phyloP scores from a whole-genome alignment of 2,797 vertebrate species.

The Pipistrellus pipistrellus region DNA sequence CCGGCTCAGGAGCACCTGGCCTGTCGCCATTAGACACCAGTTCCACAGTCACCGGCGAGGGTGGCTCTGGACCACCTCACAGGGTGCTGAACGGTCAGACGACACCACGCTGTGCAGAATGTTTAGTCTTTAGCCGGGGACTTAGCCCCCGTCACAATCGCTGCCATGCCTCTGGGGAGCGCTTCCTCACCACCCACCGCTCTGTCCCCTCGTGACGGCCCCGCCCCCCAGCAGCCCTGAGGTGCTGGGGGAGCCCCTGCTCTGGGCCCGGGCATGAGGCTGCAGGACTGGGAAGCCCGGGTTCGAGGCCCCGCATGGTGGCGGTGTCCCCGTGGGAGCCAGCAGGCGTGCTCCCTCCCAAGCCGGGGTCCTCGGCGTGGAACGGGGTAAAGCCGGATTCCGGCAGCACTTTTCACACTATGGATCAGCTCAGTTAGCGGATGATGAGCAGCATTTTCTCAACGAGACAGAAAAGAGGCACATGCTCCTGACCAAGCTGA shows the following conservation, averaged over 20 bases:
- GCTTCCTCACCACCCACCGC: not conserved
- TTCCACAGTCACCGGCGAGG: not conserved
- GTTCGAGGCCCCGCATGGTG: accelerated
- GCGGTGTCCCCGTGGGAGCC: accelerated
- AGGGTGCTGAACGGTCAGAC: accelerated
- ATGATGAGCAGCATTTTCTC: not conserved
- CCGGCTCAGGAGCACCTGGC: no score
- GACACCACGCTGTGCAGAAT: not conserved
- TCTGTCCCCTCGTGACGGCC: not conserved
- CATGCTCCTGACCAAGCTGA: no score
- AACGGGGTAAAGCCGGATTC: not conserved
- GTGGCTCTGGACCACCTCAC: not conserved
- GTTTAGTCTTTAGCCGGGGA: not conserved
- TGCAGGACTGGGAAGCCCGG: not conserved
- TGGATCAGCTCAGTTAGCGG: not conserved
- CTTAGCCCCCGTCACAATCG: accelerated
- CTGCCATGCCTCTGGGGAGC: not conserved
- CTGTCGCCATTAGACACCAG: not conserved
- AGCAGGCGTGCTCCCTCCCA: not conserved
- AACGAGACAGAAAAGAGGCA: not conserved
- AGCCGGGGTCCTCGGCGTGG: not conserved
- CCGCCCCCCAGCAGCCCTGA: no score
- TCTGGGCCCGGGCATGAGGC: not conserved
- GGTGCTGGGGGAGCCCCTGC: not conserved
- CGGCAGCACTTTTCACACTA: not conserved